phyloP scores from a whole-genome alignment of 1,140 invertebrate species.

The Hermetia illucens region DNA sequence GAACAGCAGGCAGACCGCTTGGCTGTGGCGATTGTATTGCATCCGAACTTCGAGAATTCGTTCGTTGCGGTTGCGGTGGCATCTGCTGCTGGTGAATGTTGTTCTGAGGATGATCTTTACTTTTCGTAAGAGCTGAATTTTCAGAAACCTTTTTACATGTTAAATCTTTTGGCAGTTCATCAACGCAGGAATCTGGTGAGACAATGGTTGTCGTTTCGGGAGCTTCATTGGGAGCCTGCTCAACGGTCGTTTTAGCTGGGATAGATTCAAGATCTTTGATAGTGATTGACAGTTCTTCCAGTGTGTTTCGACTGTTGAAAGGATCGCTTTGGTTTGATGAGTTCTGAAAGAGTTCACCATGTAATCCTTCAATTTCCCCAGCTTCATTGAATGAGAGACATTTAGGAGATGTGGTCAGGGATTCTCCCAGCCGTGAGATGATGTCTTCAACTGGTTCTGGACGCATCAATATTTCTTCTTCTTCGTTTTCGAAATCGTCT shows the following conservation, averaged over 20 bases:
- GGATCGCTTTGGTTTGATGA: conserved; percentile 14
- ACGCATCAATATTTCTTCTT: conserved; percentile 38
- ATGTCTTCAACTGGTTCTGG: conserved; percentile 39
- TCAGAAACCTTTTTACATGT: conserved; percentile 39
- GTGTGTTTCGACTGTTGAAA: conserved; percentile 9
- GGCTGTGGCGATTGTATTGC: conserved; percentile 49
- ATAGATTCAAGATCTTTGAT: conserved; percentile 5
- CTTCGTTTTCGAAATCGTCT: conserved; percentile 39
- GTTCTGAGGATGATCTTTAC: conserved; percentile 23
- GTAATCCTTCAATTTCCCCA: conserved; percentile 26
- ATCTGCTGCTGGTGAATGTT: conserved; percentile 13
- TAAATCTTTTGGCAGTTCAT: conserved; percentile 41
- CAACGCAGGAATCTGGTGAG: conserved; percentile 18
- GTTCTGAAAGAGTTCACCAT: conserved; percentile 21
- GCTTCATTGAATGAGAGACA: conserved; percentile 29
- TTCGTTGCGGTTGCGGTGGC: conserved; percentile 31
- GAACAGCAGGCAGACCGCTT: conserved; percentile 45
- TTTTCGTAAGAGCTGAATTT: too few species aligned
- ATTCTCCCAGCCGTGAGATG: conserved; percentile 38
- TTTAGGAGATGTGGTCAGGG: conserved; percentile 23
- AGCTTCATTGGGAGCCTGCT: not conserved
- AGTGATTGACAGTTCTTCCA: conserved; percentile 6
- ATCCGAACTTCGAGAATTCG: conserved; percentile 42
- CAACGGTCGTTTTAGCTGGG: too few species aligned
- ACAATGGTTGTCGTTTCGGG: conserved; percentile 3